Evolutionary conservation across 2,888 invertebrate genomes (phyloP).

Genomic region (Drosophila ezoana): DNA sequence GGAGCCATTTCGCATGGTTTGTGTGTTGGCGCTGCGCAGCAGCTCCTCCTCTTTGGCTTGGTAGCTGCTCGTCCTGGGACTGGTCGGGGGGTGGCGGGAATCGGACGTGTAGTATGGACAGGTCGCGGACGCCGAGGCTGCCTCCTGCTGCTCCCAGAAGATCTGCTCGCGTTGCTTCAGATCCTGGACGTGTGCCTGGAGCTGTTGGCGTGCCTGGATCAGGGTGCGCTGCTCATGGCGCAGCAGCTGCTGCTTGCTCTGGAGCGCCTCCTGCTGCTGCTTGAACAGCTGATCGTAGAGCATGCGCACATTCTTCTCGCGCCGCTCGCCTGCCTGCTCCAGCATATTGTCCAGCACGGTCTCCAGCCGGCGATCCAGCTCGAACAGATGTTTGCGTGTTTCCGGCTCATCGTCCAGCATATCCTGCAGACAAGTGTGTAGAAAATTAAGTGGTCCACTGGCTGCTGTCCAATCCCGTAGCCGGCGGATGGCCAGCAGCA

Average conservation of each 20-base stretch:
- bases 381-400: constrained; percentile 4
- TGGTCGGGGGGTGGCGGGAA: neutral
- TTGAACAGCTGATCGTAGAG: constrained; percentile 55
- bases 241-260: constrained; percentile 20
- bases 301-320: constrained; percentile 47
- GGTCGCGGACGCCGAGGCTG: neutral
- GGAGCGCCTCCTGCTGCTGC: constrained; percentile 31
- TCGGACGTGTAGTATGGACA: neutral
- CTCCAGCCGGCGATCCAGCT: constrained; percentile 49
- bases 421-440: constrained; percentile 30
- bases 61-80: neutral
- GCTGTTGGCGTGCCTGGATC: neutral
- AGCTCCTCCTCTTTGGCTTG: neutral
- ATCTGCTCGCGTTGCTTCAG: constrained; percentile 19
- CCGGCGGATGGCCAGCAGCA: constrained; percentile 34
- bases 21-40: constrained; percentile 7
- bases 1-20: neutral
- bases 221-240: constrained; percentile 5
- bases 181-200: constrained; percentile 12
- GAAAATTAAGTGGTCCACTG: constrained; percentile 32
- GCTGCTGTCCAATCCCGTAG: constrained; percentile 44
- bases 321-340: constrained; percentile 38
- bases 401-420: constrained; percentile 28
- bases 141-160: constrained; percentile 7
- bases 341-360: constrained; percentile 30